Percentiles rank a stretch among this genome's conserved stretches.
phyloP scores from a whole-genome alignment of 2,797 vertebrate genomes.

The Ambastaia sidthimunki region DNA sequence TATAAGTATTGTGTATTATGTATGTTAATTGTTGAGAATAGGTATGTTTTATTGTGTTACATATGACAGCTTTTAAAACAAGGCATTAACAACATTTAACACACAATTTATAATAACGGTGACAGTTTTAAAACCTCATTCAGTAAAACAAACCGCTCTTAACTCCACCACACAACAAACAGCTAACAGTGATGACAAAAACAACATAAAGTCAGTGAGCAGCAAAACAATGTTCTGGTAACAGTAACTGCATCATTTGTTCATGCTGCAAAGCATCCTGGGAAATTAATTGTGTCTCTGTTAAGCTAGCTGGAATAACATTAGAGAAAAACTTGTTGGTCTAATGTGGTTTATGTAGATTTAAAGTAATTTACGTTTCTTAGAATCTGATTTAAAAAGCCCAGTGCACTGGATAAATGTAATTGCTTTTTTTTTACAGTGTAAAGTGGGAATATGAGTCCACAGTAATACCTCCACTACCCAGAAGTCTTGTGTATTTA shows the following conservation, averaged over 20 bases:
- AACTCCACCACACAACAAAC: not conserved
- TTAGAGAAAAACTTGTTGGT: not conserved
- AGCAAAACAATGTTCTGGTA: not conserved
- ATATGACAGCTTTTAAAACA: no score
- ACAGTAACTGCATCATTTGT: not conserved
- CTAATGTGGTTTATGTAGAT: not conserved
- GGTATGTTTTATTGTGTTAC: no score
- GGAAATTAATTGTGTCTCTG: not conserved
- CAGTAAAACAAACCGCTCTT: no score
- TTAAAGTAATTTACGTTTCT: not conserved
- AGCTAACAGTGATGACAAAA: not conserved
- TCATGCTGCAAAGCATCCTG: not conserved
- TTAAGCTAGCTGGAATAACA: not conserved
- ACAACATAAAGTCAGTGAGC: not conserved
- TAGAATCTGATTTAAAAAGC: not conserved
- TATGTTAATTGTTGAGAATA: no score
- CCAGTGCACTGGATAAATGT: not conserved
- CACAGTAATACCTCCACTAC: not conserved
- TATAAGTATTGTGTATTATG: no score
- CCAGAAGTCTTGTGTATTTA: not conserved
- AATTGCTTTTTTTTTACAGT: not conserved
- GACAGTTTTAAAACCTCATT: no score
- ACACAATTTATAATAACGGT: no score
- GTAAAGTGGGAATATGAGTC: constrained; percentile 6
- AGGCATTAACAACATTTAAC: no score